phyloP scores from a whole-genome alignment of 2,888 invertebrate genomes.

The Brachynemurus nebulosus region DNA sequence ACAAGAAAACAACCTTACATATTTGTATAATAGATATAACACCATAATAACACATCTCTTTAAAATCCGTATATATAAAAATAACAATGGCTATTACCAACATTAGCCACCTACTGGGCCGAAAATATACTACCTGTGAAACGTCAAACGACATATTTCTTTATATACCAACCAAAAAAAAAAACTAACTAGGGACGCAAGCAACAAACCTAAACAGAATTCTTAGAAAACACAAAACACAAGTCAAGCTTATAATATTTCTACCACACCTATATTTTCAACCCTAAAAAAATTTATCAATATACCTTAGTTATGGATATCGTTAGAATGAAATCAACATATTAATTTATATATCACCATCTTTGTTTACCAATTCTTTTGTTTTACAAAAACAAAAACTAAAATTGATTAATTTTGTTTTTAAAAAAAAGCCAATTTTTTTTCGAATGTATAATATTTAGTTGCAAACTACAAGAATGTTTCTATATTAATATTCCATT shows the following conservation, averaged over 20 bases:
- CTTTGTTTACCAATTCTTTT: background rate
- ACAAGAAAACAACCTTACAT: too few species aligned
- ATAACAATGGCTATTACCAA: conserved; percentile 10
- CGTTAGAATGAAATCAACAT: background rate
- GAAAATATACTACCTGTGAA: conserved; percentile 11
- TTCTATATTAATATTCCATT: background rate
- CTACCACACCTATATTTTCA: background rate
- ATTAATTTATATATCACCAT: background rate
- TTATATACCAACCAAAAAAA: too few species aligned
- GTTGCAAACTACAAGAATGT: background rate
- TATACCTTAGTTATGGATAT: background rate
- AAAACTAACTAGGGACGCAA: too few species aligned
- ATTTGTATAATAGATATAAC: too few species aligned
- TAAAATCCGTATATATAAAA: background rate
- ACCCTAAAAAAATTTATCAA: background rate
- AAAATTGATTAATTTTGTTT: background rate
- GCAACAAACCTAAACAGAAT: background rate
- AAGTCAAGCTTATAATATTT: background rate
- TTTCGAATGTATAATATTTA: background rate
- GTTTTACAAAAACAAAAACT: background rate
- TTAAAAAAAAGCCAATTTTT: background rate
- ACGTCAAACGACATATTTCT: background rate
- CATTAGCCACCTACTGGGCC: conserved; percentile 10
- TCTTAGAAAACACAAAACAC: background rate
- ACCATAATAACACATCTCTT: too few species aligned